Conservation (phyloP, 2,113 vertebrate species). For the Indicator indicator region DNA sequence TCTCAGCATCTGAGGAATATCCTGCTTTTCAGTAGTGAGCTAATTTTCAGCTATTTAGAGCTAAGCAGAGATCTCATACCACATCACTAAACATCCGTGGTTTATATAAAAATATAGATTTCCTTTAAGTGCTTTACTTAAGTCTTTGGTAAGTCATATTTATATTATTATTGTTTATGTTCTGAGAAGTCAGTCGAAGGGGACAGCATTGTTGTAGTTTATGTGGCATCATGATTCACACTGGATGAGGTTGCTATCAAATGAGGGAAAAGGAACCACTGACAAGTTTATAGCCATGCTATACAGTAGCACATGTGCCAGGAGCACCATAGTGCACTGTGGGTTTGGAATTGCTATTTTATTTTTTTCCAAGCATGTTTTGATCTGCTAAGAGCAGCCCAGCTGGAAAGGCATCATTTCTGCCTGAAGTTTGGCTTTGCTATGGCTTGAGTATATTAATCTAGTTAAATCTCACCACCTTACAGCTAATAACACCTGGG, state of each 20-base stretch:
- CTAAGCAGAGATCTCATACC: slow-evolving; percentile 55
- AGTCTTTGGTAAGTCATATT: slow-evolving; percentile 69
- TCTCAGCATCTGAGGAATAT: neutral
- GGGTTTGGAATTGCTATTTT: slow-evolving; percentile 28
- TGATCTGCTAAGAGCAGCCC: neutral
- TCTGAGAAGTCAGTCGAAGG: slow-evolving; percentile 69
- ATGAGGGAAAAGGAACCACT: neutral
- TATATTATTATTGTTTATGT: slow-evolving; percentile 77
- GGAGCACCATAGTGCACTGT: neutral
- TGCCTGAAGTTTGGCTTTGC: neutral
- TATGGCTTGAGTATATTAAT: neutral
- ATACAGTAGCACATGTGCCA: neutral
- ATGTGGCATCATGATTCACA: slow-evolving; percentile 75
- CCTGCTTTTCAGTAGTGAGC: slow-evolving; percentile 12
- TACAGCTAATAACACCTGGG: neutral
- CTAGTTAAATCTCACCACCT: neutral
- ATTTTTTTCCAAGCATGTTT: slow-evolving; percentile 33
- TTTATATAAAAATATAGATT: slow-evolving; percentile 79
- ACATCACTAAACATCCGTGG: slow-evolving; percentile 66
- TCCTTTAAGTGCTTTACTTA: slow-evolving; percentile 76
- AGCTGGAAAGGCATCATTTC: neutral
- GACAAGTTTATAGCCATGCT: neutral
- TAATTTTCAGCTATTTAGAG: slow-evolving; percentile 54
- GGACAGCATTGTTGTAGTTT: slow-evolving; percentile 53
- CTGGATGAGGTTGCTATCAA: slow-evolving; percentile 59